Base-by-base conservation (phyloP, 2,888 invertebrate genomes). In the Plemyria rubiginata region DNA sequence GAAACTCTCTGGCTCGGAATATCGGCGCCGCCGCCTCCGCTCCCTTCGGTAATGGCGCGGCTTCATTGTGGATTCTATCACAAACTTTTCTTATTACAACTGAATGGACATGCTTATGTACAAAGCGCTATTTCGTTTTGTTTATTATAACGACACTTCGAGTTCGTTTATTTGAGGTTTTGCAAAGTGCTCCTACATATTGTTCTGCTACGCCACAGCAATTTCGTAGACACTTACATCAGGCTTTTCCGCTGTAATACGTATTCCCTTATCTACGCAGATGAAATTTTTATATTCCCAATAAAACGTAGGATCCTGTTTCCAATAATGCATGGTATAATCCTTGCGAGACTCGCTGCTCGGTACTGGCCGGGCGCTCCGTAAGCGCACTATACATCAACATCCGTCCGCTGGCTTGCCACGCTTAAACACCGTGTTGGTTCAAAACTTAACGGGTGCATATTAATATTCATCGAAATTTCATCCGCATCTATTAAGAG, bases 401-500 rank as follows among this genome's bases (percentile, higher is more conserved):
- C 74, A 81, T 82, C 82, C 71, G 73, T 77, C 77, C 74, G 77
- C 73, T 74, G 73, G 72, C 71, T 73, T 61, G 50, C 51, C 69
- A 71, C 69, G 68, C 73, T 72, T 71, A 70, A 76, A 74, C 76
- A 73, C 70, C 74, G 72, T 72, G 65, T 65, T 65, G 60, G 57
- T 74, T 73, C 75, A 62, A 67, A 76, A 75, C 76, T 72, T 75
- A 71, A 65, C 71, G 70, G 70, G 67, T 66, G 49, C 67, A 67
- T 70, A 81, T 80, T 79, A 77, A 79, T 84, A 80, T 80, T 79
- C 78, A 78, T 74, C 76, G 76, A 75, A 78, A 78, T 76, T 76
- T 75, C 68, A 72, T 65, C 68, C 67, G 56, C 43, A 43, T 68
- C 60, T 60, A 58, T 57, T 50, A 50, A 69, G 66, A 29, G 55